Base-by-base conservation (phyloP, 2,797 vertebrate species). In the Holocentrus rufus region DNA sequence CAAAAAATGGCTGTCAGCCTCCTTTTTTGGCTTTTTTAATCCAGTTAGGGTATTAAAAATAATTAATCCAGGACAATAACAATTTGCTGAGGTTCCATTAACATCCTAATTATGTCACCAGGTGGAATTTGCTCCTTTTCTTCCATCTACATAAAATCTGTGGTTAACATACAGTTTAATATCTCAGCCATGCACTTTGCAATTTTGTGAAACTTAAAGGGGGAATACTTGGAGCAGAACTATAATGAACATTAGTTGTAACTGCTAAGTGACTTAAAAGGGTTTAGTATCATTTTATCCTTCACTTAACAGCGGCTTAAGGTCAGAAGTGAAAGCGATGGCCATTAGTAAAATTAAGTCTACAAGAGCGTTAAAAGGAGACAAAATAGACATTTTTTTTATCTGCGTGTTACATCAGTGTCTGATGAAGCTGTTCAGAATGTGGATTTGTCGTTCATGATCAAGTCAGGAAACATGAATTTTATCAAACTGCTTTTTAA, bases 331-430 rank as follows among this genome's bases (percentile, higher is more conserved):
- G 30, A 56, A 72, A 36, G 30, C 18, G 22, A 56, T 8, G 31
- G 15, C 36, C 49, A 55, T 65, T 39, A 66, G 39, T 59, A n/a
- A 46, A 63, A 75, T 62, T 23, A 65, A 49, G 18, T 2, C 6
- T 60, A 55, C 25, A 62, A 50, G 17, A 8, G 61, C 47, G 55
- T 64, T 63, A 39, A 55, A 68, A 36, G 13, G 0, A 52, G 69
- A 39, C 2, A n/a, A n/a, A n/a, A n/a, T n/a, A n/a, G n/a, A n/a
- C n/a, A n/a, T n/a, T n/a, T n/a, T n/a, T n/a, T n/a, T n/a, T n/a
- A n/a, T n/a, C n/a, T n/a, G n/a, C 10, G 30, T 49, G 4, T 69
- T 36, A 17, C 6, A 18, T 5, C 11, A 52, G 4, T 52, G 17
- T 57, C 60, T 5, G 8, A 25, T 8, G 18, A 6, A 44, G 30